Evolutionary conservation across 2,113 vertebrate species (phyloP).

Genomic region (Takifugu bimaculatus): DNA sequence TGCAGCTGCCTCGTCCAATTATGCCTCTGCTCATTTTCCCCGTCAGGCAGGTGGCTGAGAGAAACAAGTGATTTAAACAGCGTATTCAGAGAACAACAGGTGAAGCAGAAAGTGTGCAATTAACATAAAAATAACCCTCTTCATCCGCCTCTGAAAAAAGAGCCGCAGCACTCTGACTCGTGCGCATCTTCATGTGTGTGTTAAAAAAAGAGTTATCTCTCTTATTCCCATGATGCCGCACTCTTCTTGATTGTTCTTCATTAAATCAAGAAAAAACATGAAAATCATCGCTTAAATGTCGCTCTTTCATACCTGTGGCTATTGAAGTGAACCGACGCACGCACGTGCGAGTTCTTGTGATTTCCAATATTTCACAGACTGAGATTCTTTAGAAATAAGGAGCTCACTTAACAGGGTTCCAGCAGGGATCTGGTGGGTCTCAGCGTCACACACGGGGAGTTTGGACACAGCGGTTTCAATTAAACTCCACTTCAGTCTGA

Average conservation of each 20-base stretch:
- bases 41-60: conserved; percentile 50
- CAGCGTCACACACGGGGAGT: too few relatives aligned
- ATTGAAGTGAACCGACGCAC: too few relatives aligned
- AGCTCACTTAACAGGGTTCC: too few relatives aligned
- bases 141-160: conserved; percentile 24
- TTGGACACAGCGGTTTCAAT: too few relatives aligned
- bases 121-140: conserved; percentile 52
- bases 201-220: conserved; percentile 36
- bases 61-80: conserved; percentile 50
- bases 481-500: too few relatives aligned
- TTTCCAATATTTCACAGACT: too few relatives aligned
- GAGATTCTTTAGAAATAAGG: too few relatives aligned
- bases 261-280: too few relatives aligned
- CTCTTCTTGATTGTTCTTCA: background rate
- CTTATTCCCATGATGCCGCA: conserved; percentile 43
- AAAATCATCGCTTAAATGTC: too few relatives aligned
- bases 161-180: background rate
- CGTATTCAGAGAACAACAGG: conserved; percentile 51
- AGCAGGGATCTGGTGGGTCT: too few relatives aligned
- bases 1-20: conserved; percentile 14
- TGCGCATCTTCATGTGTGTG: conserved; percentile 7
- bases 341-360: too few relatives aligned
- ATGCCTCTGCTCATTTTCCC: conserved; percentile 31
- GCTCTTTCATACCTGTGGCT: too few relatives aligned
- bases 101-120: conserved; percentile 52